Percentiles rank a stretch among this genome's conserved stretches.
These are phyloP conservation scores for Pangasianodon gigas DNA, from an alignment of 2,113 vertebrate genomes.

Conservation along the genomic window DNA sequence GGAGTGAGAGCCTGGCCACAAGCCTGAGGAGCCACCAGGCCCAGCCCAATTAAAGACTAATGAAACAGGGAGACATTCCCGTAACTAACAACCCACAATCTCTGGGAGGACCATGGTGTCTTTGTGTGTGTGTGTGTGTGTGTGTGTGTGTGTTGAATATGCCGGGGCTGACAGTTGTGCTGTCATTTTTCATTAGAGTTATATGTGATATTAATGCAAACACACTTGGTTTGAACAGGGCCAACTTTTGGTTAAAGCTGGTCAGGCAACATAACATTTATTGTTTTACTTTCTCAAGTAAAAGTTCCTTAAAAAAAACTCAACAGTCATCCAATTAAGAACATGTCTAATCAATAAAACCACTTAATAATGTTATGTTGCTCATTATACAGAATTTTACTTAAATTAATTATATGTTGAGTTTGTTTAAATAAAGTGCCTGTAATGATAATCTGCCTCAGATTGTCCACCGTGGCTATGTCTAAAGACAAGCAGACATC, in stretches of 20 bases:
- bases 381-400: not conserved
- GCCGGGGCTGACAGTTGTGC: not conserved
- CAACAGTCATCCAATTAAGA: not conserved
- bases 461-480: too few species aligned
- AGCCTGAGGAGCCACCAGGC: slow-evolving; percentile 43
- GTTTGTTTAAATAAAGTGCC: not conserved
- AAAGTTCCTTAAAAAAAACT: not conserved
- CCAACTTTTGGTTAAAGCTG: not conserved
- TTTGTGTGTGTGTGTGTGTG: not conserved
- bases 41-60: slow-evolving; percentile 56
- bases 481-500: too few species aligned
- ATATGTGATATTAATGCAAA: not conserved
- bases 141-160: slow-evolving; percentile 1
- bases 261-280: not conserved
- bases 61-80: slow-evolving; percentile 42
- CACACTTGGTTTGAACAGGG: not conserved
- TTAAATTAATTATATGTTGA: not conserved
- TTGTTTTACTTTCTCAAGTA: not conserved
- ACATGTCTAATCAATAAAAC: not conserved
- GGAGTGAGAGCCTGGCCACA: slow-evolving; percentile 44
- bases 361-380: not conserved
- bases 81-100: slow-evolving; percentile 15
- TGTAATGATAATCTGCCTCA: too few species aligned
- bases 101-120: not conserved
- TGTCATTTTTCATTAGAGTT: not conserved